These are phyloP conservation scores for Orius insidiosus DNA, from an alignment of 1,140 invertebrate species.

Conservation along the genomic window DNA sequence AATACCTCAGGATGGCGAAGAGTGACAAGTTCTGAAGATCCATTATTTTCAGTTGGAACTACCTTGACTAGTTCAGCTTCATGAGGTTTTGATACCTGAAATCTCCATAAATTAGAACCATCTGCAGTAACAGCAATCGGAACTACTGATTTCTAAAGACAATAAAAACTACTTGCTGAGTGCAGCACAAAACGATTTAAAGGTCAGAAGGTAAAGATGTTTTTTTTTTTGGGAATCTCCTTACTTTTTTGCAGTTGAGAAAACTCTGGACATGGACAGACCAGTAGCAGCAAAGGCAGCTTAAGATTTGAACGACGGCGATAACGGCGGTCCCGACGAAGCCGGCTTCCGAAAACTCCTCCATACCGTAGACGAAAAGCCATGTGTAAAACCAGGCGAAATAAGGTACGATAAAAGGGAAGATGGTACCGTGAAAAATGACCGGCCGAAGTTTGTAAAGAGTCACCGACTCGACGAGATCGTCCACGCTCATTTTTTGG, in stretches of 20 bases:
- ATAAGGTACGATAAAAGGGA: conserved; percentile 73
- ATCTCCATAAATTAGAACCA: too few relatives aligned
- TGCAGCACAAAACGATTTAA: too few relatives aligned
- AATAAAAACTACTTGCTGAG: too few relatives aligned
- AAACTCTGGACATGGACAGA: conserved; percentile 82
- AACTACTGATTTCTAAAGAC: too few relatives aligned
- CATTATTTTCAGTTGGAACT: conserved; percentile 92
- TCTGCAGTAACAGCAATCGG: too few relatives aligned
- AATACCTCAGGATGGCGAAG: conserved; percentile 48
- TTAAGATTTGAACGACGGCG: conserved; percentile 73
- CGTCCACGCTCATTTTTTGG: conserved; percentile 30
- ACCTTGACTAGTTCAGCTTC: conserved; percentile 79
- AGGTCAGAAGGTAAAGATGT: too few relatives aligned
- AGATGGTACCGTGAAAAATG: conserved; percentile 69
- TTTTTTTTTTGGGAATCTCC: conserved; percentile 22
- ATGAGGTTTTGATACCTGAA: conserved; percentile 53
- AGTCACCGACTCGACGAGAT: conserved; percentile 45
- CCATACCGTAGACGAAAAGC: conserved; percentile 59
- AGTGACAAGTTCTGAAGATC: conserved; percentile 79
- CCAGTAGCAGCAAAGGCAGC: conserved; percentile 91
- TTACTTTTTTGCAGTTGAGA: conserved; percentile 60
- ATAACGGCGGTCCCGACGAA: conserved; percentile 70
- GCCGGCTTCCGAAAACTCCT: conserved; percentile 78
- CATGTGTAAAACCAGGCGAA: conserved; percentile 68
- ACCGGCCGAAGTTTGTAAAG: conserved; percentile 42